Evolutionary conservation across 2,797 vertebrate species (phyloP).

Genomic region (Glyptemys insculpta): DNA sequence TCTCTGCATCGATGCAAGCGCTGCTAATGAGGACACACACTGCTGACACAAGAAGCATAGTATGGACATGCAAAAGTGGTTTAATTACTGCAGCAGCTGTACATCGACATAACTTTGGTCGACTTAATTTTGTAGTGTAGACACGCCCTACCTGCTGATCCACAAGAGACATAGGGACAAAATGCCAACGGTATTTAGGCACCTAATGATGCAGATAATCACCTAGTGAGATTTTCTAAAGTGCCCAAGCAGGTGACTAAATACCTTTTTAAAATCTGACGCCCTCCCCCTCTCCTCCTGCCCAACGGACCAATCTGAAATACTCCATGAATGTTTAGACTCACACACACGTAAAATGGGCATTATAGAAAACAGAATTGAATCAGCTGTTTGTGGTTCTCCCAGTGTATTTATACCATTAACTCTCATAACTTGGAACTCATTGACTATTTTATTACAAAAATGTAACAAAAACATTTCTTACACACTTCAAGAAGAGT

Average conservation of each 20-base stretch:
- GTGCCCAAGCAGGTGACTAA: not conserved
- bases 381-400: not conserved
- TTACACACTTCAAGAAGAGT: not conserved
- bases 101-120: no score
- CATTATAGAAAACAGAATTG: not conserved
- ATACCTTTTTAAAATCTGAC: not conserved
- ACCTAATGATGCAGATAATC: no score
- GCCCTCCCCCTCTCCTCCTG: fast-evolving
- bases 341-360: not conserved
- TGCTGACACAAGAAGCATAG: no score
- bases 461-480: not conserved
- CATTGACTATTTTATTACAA: not conserved
- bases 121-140: no score
- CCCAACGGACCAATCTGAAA: not conserved
- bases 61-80: no score
- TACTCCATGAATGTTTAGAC: no score
- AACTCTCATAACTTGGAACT: not conserved
- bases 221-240: not conserved
- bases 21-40: no score
- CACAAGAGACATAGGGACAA: no score
- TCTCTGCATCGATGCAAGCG: no score
- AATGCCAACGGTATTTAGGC: no score
- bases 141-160: no score
- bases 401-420: not conserved
- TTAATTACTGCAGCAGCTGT: no score